Evolutionary conservation across 1,140 invertebrate species (phyloP).

Genomic region (Calephelis virginiensis): DNA sequence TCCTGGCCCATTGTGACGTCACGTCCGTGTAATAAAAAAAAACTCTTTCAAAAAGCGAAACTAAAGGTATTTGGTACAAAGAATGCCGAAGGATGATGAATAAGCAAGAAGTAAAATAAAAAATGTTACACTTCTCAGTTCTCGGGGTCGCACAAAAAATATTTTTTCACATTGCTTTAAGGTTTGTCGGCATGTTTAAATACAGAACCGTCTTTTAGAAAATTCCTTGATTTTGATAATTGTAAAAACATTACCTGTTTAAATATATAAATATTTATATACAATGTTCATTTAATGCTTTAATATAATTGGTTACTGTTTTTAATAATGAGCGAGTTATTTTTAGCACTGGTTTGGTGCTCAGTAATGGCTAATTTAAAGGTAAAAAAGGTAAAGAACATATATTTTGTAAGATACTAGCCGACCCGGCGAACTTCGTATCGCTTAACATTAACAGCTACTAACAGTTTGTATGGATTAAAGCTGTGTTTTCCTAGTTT

Average conservation of each 20-base stretch:
- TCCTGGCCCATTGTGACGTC: background rate
- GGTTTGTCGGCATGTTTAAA: background rate
- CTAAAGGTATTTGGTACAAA: conserved; percentile 14
- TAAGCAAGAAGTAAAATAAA: conserved; percentile 12
- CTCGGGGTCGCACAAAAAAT: background rate
- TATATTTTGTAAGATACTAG: too few species aligned
- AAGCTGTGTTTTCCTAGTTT: too few species aligned
- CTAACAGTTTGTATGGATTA: too few species aligned
- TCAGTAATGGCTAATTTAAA: too few species aligned
- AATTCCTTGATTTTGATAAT: background rate
- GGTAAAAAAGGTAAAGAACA: too few species aligned
- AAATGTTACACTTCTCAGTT: conserved; percentile 7
- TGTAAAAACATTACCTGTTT: background rate
- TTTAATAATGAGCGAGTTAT: too few species aligned
- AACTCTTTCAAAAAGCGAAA: conserved; percentile 4
- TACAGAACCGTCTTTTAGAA: background rate
- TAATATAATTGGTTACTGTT: too few species aligned
- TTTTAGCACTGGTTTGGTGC: too few species aligned
- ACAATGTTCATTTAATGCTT: too few species aligned
- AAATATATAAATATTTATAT: too few species aligned
- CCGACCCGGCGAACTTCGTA: too few species aligned
- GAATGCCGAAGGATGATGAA: conserved; percentile 12
- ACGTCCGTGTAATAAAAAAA: background rate
- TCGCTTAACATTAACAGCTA: too few species aligned
- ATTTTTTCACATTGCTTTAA: background rate